Evolutionary conservation across 2,113 vertebrate species (phyloP).

Genomic region (Aspidoscelis tigris): DNA sequence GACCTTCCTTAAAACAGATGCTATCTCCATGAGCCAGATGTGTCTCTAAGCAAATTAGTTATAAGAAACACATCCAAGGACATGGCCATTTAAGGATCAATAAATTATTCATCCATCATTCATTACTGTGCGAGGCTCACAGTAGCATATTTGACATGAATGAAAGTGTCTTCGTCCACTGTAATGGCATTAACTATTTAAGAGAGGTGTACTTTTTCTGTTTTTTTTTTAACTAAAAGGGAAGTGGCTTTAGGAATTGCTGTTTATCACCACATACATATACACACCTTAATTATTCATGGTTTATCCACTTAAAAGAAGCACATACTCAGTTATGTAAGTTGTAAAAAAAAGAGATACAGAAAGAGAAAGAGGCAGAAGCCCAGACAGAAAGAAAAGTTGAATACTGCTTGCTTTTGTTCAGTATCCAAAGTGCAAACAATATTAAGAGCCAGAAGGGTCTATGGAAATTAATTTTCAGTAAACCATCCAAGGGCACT

Average conservation of each 20-base stretch:
- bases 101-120: conserved; percentile 82
- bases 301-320: conserved; percentile 59
- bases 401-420: conserved; percentile 34
- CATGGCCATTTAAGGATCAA: conserved; percentile 78
- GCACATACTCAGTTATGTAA: conserved; percentile 56
- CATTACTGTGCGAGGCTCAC: conserved; percentile 67
- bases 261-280: conserved; percentile 65
- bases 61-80: conserved; percentile 77
- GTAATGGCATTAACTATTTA: conserved; percentile 78
- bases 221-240: conserved; percentile 37
- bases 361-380: background rate
- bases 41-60: conserved; percentile 77
- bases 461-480: conserved; percentile 30
- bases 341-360: conserved; percentile 31
- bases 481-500: conserved; percentile 48
- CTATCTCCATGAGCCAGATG: conserved; percentile 73
- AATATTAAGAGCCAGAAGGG: conserved; percentile 21
- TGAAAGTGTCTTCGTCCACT: conserved; percentile 65
- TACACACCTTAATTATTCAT: conserved; percentile 75
- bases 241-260: conserved; percentile 65
- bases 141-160: conserved; percentile 72
- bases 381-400: fast-evolving
- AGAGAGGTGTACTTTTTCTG: conserved; percentile 54
- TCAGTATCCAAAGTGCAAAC: conserved; percentile 19
- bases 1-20: conserved; percentile 73